These are phyloP conservation scores for Drosophila subobscura DNA, from an alignment of 1,140 invertebrate species.

Conservation along the genomic window DNA sequence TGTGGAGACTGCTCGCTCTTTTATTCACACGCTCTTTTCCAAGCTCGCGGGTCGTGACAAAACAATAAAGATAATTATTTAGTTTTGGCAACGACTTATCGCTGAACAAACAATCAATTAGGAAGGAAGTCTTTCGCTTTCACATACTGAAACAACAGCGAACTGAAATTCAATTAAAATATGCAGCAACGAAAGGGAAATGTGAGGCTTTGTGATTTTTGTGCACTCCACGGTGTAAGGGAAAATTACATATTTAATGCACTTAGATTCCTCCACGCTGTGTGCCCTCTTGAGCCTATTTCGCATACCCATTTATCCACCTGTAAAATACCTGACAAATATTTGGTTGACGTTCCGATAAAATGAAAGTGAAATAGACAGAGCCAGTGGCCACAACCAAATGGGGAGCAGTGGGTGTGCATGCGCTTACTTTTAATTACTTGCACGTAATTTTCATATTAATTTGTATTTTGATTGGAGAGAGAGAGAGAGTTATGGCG, in stretches of 20 bases:
- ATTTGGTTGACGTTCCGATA: background rate
- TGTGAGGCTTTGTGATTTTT: background rate
- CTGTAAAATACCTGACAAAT: background rate
- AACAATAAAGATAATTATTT: constrained; percentile 7
- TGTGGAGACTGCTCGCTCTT: background rate
- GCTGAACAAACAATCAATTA: constrained; percentile 15
- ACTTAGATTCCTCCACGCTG: no score
- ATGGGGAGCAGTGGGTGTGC: background rate
- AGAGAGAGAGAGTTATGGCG: no score
- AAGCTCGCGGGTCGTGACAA: background rate
- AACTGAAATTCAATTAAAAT: background rate
- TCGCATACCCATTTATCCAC: no score
- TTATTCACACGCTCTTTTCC: constrained; percentile 14
- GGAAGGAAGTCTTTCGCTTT: constrained; percentile 10
- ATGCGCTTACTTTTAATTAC: constrained; percentile 15
- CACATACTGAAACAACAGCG: background rate
- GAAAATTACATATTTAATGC: background rate
- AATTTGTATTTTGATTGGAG: background rate
- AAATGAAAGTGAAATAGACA: constrained; percentile 40
- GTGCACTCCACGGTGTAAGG: no score
- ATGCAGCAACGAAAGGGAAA: no score
- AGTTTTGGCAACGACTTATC: background rate
- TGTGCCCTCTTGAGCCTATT: background rate
- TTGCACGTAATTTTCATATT: constrained; percentile 34
- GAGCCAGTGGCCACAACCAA: background rate